These are phyloP conservation scores for Prosapia bicincta DNA, from an alignment of 2,888 invertebrate genomes.

Conservation along the genomic window DNA sequence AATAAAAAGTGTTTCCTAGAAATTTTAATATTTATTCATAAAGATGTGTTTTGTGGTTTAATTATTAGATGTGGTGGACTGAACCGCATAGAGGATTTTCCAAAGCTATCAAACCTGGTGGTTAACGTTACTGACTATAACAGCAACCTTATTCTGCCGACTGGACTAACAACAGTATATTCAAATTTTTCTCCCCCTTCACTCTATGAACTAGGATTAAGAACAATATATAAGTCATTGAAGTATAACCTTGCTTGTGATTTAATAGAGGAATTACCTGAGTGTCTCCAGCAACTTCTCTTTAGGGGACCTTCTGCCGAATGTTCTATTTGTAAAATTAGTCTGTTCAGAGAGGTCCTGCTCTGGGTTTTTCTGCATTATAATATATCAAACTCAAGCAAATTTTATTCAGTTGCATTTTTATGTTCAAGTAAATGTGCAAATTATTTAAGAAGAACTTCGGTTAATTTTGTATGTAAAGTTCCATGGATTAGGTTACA, in stretches of 20 bases:
- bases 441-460: background rate
- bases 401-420: background rate
- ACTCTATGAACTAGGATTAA: conserved; percentile 11
- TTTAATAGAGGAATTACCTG: background rate
- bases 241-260: background rate
- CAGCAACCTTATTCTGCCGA: conserved; percentile 8
- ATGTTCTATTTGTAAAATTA: background rate
- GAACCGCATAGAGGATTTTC: conserved; percentile 10
- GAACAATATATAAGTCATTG: background rate
- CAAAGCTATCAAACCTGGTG: conserved; percentile 6
- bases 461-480: background rate
- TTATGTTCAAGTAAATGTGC: background rate
- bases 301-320: background rate
- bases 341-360: background rate
- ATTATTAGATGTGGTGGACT: conserved; percentile 10
- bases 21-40: too few relatives aligned
- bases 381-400: background rate
- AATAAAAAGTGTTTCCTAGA: too few relatives aligned
- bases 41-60: background rate
- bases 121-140: background rate
- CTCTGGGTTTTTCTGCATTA: background rate
- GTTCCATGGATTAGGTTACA: background rate
- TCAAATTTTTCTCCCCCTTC: conserved; percentile 8
- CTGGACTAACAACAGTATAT: conserved; percentile 1
- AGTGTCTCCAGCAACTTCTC: background rate